Evolutionary conservation across 2,888 invertebrate genomes (phyloP), one percentile per base, ranked within the genome.

Genomic region (Sesia apiformis): DNA sequence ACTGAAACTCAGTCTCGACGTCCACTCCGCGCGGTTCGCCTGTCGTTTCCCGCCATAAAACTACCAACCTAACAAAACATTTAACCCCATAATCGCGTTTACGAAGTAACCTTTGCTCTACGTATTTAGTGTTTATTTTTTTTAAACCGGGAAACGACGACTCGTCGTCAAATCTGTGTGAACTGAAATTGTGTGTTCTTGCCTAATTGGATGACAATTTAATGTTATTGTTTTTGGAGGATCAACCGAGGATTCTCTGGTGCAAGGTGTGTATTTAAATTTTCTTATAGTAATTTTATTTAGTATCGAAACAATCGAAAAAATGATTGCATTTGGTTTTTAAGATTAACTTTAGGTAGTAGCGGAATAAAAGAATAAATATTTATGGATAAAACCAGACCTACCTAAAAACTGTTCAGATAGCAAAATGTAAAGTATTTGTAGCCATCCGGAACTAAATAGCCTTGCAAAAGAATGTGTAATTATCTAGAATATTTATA

Each of bases 21-120:
- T 90, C 88, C 85, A 79, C 90, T 90, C 90, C 90, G 90, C 82
- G 90, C 90, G 90, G 90, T 88, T 82, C 81, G 86, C 90, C 88
- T 76, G 90, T 81, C 80, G 75, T 79, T 81, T 77, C 78, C 83
- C 79, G 8, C 46, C 46, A 46, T 23, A 46, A 3, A n/a, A 46
- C 46, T 7, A 46, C 46, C 4, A 46, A 46, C n/a, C 3, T 46
- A 6, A 46, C 23, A n/a, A 46, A 46, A 46, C n/a, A n/a, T 7
- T 4, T 23, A 8, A 8, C n/a, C 46, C 4, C 8, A 46, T 3
- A 43, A 43, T 7, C 23, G 23, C 23, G 23, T 23, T 23, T 23
- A 23, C 23, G 23, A 23, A 23, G 23, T 23, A 23, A 23, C 23
- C 23, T 23, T 23, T 23, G 23, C 23, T 42, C 5, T 42, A 6